Evolutionary conservation across 2,113 vertebrate genomes (phyloP), one percentile per base, ranked within the genome.

Genomic region (Mixornis gularis): DNA sequence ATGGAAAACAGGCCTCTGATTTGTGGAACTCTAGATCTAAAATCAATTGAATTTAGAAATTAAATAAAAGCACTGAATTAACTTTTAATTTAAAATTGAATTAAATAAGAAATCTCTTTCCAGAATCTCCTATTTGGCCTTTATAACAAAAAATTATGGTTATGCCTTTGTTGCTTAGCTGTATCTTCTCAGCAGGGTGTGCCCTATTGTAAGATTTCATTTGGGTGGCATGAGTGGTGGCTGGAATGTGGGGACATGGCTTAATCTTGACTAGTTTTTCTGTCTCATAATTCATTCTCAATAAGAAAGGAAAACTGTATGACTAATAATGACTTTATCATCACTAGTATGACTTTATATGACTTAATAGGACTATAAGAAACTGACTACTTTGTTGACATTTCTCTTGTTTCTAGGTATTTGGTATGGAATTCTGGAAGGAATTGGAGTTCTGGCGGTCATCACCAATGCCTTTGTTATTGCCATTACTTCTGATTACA

Each of bases 381-480:
- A 81, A 3, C 56, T 56, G 38, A 44, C 30, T 20, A 4, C 7
- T 64, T 76, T 4, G 2, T 71, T 78, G 38, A 90, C 8, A 38
- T 77, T 95, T 49, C 79, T 92, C 70, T 85, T 90, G 14, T 62
- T 86, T 11, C 38, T 95, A 99, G 99, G 99, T 82, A 99, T 99
- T 97, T 99, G 99, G 99, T 99, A 99, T 90, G 99, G 99, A 52
- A 99, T 99, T 91, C 98, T 99, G 18, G 99, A 99, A 96, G 99
- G 99, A 79, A 99, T 99, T 38, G 99, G 99, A 15, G 99, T 99
- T 69, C 91, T 99, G 94, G 99, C 99, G 71, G 99, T 99, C 92
- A 99, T 99, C 96, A 99, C 99, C 79, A 99, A 99, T 55, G 99
- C 99, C 36, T 99, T 99, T 66, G 99, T 99, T 85, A 99, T 99